Conservation (phyloP, 2,888 invertebrate species). For the Cephus sareptanus region DNA sequence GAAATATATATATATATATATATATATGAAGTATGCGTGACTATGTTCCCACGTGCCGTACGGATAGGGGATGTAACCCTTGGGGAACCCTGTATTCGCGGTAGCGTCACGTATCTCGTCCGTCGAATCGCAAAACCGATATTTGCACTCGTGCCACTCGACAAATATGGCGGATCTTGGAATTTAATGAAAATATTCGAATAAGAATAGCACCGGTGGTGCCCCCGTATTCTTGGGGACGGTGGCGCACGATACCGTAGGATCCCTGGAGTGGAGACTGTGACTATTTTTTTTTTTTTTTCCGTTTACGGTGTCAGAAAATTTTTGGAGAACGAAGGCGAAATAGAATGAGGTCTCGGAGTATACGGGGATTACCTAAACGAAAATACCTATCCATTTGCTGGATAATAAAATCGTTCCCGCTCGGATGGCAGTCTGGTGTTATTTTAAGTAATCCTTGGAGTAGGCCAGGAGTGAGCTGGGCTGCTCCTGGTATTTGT, state of each 20-base stretch:
- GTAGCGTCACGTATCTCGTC: slow-evolving; percentile 36
- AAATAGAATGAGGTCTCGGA: neutral
- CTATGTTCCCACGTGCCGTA: slow-evolving; percentile 46
- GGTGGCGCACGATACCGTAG: neutral
- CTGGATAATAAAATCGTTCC: slow-evolving; percentile 23
- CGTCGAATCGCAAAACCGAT: slow-evolving; percentile 34
- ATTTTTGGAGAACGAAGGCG: neutral
- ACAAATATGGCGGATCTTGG: slow-evolving; percentile 1
- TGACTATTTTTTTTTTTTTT: neutral
- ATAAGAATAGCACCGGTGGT: neutral
- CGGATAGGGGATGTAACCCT: neutral
- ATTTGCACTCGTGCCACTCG: slow-evolving; percentile 32
- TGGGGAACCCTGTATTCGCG: slow-evolving; percentile 17
- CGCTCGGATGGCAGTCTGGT: slow-evolving; percentile 41
- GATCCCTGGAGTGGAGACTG: slow-evolving; percentile 16
- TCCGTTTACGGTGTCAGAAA: neutral
- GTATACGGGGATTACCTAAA: slow-evolving; percentile 9
- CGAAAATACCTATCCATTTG: slow-evolving; percentile 18
- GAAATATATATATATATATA: neutral
- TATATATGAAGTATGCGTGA: slow-evolving; percentile 34
- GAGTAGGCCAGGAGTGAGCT: slow-evolving; percentile 23
- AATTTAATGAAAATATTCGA: slow-evolving; percentile 5
- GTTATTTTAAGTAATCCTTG: slow-evolving; percentile 60
- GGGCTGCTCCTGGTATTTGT: slow-evolving; percentile 19
- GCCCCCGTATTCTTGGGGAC: neutral